These are phyloP conservation scores for Molossus alvarezi DNA, from an alignment of 2,797 vertebrate species.

Conservation along the genomic window DNA sequence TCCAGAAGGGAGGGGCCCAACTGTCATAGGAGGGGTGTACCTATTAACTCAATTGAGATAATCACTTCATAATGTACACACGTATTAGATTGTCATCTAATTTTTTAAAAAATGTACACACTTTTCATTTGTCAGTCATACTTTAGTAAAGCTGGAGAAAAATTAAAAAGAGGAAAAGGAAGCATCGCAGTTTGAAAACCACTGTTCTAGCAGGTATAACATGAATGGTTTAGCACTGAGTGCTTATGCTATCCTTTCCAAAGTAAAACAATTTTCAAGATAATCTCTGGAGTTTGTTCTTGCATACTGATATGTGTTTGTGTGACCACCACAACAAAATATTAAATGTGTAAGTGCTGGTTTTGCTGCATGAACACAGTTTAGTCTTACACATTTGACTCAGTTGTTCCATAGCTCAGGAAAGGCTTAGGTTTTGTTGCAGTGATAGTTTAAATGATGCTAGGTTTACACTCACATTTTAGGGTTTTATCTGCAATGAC, in stretches of 20 bases:
- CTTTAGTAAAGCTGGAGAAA: not conserved
- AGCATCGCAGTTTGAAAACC: not conserved
- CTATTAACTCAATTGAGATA: not conserved
- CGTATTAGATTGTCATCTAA: not conserved
- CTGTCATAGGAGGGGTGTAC: not conserved
- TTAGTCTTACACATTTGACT: not conserved
- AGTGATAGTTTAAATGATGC: not conserved
- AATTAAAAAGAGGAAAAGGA: not conserved
- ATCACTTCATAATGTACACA: not conserved
- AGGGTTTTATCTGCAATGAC: not conserved
- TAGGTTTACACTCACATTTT: not conserved
- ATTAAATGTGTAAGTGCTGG: not conserved
- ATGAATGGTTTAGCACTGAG: not conserved
- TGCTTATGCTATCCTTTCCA: no score
- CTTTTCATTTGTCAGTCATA: not conserved
- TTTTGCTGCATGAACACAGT: not conserved
- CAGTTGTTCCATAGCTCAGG: not conserved
- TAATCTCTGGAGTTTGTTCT: not conserved
- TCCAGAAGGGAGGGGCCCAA: no score
- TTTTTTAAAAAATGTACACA: no score
- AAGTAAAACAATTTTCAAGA: not conserved
- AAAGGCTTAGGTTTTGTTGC: not conserved
- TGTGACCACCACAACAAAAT: not conserved
- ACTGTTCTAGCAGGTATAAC: not conserved
- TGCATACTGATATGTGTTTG: not conserved